A percentile compares a stretch with the other conserved stretches of the same genome.
These are phyloP conservation scores for Exaiptasia diaphana DNA, from an alignment of 64 coral and sea anemone genomes.

Conservation along the genomic window DNA sequence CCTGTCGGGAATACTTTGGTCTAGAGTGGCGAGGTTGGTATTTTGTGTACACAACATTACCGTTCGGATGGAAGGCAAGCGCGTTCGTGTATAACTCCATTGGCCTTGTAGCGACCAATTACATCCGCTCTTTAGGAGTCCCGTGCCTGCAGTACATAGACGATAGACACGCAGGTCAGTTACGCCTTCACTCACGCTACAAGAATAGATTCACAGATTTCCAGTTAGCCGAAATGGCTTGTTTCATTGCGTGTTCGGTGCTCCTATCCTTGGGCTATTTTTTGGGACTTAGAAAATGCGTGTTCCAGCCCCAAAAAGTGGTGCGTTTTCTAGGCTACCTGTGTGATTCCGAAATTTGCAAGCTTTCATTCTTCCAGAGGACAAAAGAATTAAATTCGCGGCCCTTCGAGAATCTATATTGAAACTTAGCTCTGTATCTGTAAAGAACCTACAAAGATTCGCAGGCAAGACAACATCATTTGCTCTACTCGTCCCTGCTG, in stretches of 20 bases:
- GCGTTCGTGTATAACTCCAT: conserved; percentile 19
- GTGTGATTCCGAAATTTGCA: not conserved
- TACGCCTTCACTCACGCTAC: not conserved
- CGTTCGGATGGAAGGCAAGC: conserved; percentile 49
- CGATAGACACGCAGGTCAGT: conserved; percentile 33
- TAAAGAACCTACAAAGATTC: conserved; percentile 13
- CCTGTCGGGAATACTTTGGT: not conserved
- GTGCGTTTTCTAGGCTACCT: conserved; percentile 28
- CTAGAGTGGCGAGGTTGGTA: conserved; percentile 7
- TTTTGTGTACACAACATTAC: conserved; percentile 8
- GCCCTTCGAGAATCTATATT: not conserved
- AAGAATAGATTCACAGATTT: not conserved
- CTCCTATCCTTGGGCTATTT: conserved; percentile 1
- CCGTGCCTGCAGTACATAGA: conserved; percentile 37
- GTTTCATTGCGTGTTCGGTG: not conserved
- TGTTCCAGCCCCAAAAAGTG: not conserved
- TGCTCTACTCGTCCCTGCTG: conserved; percentile 10
- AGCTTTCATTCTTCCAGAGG: conserved; percentile 18
- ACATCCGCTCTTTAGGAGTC: conserved; percentile 7
- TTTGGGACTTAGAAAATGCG: not conserved
- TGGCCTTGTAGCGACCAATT: conserved; percentile 8
- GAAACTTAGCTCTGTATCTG: not conserved
- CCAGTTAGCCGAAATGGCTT: not conserved
- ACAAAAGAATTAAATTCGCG: conserved; percentile 12
- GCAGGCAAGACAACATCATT: conserved; percentile 31